Conservation (phyloP, 2,888 invertebrate species). For the Tipula confusa region DNA sequence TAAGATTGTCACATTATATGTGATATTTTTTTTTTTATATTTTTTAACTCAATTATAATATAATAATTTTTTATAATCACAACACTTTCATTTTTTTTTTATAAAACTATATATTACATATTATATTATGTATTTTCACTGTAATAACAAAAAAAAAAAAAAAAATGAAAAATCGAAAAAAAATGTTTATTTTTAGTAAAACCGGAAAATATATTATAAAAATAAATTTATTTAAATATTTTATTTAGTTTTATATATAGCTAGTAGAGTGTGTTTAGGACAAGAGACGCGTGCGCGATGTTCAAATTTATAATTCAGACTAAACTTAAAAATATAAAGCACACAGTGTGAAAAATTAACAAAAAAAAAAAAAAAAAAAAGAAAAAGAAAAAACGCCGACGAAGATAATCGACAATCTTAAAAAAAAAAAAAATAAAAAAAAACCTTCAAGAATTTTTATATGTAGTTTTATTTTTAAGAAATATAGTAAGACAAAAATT, state of each 20-base stretch:
- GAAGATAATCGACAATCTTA: constrained; percentile 20
- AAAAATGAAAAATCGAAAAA: too few species aligned
- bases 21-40: background rate
- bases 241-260: constrained; percentile 25
- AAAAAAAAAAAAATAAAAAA: background rate
- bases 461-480: constrained; percentile 25
- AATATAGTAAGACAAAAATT: constrained; percentile 25
- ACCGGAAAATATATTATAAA: background rate
- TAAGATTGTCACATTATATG: background rate
- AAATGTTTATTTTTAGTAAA: background rate
- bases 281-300: constrained; percentile 25
- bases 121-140: too few species aligned
- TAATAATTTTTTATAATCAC: background rate
- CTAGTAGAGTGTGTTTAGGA: too few species aligned
- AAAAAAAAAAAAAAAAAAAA: background rate
- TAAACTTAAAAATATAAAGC: constrained; percentile 21
- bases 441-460: constrained; percentile 25
- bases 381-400: constrained; percentile 7
- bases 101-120: constrained; percentile 4
- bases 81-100: background rate
- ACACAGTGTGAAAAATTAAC: constrained; percentile 25
- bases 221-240: background rate
- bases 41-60: background rate
- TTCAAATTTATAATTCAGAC: constrained; percentile 25
- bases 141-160: too few species aligned